Evolutionary conservation across 2,797 vertebrate genomes (phyloP), one percentile per base, ranked within the genome.

Genomic region (Muscicapa comitata): DNA sequence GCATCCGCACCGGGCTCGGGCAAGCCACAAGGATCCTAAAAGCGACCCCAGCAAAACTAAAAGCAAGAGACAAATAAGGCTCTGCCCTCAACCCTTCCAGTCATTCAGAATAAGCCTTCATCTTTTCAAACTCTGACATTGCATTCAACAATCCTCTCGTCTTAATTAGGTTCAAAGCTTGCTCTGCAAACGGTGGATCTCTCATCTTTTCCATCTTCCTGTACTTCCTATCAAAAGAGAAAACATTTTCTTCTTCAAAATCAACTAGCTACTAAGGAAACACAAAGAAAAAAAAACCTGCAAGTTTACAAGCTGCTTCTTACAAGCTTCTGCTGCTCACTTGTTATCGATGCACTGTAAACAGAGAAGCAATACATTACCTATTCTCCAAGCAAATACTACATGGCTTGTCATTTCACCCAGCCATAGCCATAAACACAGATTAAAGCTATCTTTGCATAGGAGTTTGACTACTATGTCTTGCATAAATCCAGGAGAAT

Each of bases 201-300:
- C 78, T 94, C 82, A 94, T 90, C 94, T 96, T 95, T 96, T 96
- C 96, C 95, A 95, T 90, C 94, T 90, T 97, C 91, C 93, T 90
- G 86, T 57, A 92, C 93, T 74, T 93, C 93, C 93, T 93, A 96
- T 89, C 94, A 92, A 93, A 83, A 96, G 78, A 94, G 65, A 95
- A 95, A 94, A 93, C 76, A 95, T 91, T 92, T 94, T 81, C 91
- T 90, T 90, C 91, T 95, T 95, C 91, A 94, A 93, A 93, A 96
- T 93, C 91, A 58, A 88, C 92, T 94, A 86, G 43, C 84, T 92
- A 38, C 50, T 74, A 43, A 78, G 66, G 63, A 83, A 85, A 74
- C 28, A 78, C 19, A 43, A 59, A 26, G 6, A 4, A 43, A 43
- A 9, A 53, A 47, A 57, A 47, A 9, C 53, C n/a, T 33, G 54